Conservation (phyloP, 1,140 invertebrate species). For the Helicorthomorpha holstii region DNA sequence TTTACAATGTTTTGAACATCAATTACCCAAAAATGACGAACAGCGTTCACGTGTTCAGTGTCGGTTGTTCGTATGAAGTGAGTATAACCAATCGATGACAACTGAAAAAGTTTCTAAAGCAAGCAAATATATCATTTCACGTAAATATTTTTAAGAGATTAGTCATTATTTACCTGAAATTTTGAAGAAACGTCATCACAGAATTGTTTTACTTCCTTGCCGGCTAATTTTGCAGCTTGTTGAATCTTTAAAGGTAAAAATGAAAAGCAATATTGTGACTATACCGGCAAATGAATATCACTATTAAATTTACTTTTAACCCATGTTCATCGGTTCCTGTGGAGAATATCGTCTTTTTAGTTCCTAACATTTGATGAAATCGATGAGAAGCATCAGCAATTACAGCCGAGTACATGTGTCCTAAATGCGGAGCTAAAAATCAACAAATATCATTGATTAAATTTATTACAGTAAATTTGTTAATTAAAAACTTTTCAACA, state of each 20-base stretch:
- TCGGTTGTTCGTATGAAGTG: constrained; percentile 80
- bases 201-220: constrained; percentile 30
- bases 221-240: constrained; percentile 42
- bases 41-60: constrained; percentile 50
- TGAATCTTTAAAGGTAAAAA: constrained; percentile 37
- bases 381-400: constrained; percentile 73
- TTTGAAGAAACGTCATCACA: constrained; percentile 44
- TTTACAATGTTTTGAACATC: too few species aligned
- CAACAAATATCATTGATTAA: constrained; percentile 9
- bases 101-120: constrained; percentile 41
- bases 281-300: not conserved
- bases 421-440: constrained; percentile 77
- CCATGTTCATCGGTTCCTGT: constrained; percentile 98
- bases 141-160: too few species aligned
- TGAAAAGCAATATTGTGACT: not conserved
- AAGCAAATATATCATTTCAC: constrained; percentile 9
- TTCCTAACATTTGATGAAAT: constrained; percentile 34
- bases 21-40: constrained; percentile 76
- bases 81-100: constrained; percentile 47
- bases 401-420: constrained; percentile 79
- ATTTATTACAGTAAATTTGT: too few species aligned
- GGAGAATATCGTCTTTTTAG: constrained; percentile 43
- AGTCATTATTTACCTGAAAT: constrained; percentile 35
- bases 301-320: constrained; percentile 44
- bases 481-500: constrained; percentile 15